These are phyloP conservation scores for Masticophis lateralis DNA, from an alignment of 2,797 vertebrate species.

Conservation along the genomic window DNA sequence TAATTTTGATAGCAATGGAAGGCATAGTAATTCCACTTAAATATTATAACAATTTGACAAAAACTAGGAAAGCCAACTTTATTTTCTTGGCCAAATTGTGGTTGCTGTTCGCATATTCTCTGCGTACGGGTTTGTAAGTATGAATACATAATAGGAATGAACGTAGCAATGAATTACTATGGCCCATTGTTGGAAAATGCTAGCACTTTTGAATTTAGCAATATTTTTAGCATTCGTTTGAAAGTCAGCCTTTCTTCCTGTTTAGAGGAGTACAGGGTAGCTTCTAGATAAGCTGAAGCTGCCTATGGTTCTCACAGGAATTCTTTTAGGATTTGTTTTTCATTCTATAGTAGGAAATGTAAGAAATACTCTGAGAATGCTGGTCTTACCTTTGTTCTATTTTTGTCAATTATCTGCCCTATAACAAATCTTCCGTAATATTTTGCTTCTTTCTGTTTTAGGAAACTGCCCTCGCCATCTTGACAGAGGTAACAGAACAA, in stretches of 20 bases:
- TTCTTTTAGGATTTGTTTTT: not conserved
- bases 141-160: not conserved
- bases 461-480: conserved; percentile 84
- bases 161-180: not conserved
- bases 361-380: not conserved
- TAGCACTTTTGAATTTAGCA: not conserved
- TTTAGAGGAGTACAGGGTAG: not conserved
- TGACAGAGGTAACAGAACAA: conserved; percentile 85
- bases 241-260: not conserved
- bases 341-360: not conserved
- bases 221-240: not conserved
- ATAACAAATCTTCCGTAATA: rapidly evolving
- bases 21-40: not conserved
- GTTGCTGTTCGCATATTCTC: not conserved
- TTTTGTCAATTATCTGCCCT: not conserved
- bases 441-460: conserved; percentile 54
- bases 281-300: not conserved
- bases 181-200: too few species aligned
- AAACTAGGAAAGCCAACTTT: not conserved
- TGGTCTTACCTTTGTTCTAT: not conserved
- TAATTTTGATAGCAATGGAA: not conserved
- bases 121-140: not conserved
- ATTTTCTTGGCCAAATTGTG: not conserved
- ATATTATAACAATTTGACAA: not conserved
- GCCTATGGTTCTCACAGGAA: not conserved